phyloP scores from a whole-genome alignment of 2,797 vertebrate species.

The Melopsittacus undulatus region DNA sequence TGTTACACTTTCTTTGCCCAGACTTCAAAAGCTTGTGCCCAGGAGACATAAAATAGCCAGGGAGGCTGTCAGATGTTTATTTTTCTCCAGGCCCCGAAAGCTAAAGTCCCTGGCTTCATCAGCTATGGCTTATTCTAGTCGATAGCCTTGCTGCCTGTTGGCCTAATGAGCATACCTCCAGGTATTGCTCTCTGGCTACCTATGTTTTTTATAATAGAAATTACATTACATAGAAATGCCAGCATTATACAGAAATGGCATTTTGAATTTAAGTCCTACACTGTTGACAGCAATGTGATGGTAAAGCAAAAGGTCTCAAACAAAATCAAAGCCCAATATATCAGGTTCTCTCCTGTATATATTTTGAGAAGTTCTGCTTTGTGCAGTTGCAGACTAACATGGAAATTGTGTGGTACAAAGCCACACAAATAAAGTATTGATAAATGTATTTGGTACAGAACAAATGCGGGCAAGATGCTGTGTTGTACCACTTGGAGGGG shows the following conservation, averaged over 20 bases:
- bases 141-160: background rate
- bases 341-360: background rate
- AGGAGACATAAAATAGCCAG: background rate
- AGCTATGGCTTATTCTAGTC: background rate
- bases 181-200: background rate
- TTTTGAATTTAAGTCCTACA: background rate
- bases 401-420: background rate
- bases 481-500: background rate
- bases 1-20: background rate
- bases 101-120: background rate
- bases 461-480: background rate
- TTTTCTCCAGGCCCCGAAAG: background rate
- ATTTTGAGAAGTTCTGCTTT: background rate
- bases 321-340: background rate
- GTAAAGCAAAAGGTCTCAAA: background rate
- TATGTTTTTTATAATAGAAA: background rate
- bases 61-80: background rate
- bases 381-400: background rate
- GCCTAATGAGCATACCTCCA: background rate
- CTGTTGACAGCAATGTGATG: background rate
- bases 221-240: background rate
- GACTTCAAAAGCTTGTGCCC: background rate
- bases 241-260: background rate
- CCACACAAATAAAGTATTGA: background rate
- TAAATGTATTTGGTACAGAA: background rate